Percentiles rank a stretch among this genome's conserved stretches.
Evolutionary conservation across 2,113 vertebrate species (phyloP).

Genomic region (Coturnix japonica): DNA sequence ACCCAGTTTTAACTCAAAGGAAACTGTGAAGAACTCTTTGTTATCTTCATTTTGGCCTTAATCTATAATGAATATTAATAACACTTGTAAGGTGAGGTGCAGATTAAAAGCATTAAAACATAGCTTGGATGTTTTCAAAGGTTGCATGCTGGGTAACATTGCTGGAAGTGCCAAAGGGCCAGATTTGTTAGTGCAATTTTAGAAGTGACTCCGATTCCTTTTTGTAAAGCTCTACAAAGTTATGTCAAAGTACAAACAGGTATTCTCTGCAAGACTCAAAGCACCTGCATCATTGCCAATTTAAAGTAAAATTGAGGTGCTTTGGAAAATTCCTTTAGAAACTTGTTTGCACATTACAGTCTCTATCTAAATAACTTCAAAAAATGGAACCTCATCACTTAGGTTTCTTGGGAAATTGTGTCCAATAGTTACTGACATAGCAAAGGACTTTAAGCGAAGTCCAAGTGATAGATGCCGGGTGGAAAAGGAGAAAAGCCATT

Average conservation of each 20-base stretch:
- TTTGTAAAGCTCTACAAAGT: constrained; percentile 20
- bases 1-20: constrained; percentile 19
- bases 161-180: constrained; percentile 16
- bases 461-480: neutral
- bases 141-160: constrained; percentile 27
- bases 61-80: constrained; percentile 63
- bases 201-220: neutral
- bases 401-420: neutral
- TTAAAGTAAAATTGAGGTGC: neutral
- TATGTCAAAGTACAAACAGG: neutral
- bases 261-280: constrained; percentile 19
- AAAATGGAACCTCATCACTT: neutral
- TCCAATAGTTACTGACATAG: rapidly evolving
- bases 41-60: constrained; percentile 46
- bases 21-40: constrained; percentile 5
- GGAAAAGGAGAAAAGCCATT: neutral
- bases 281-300: neutral
- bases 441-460: neutral
- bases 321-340: neutral
- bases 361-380: neutral
- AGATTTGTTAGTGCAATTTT: constrained; percentile 30
- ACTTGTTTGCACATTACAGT: neutral
- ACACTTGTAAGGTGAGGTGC: constrained; percentile 44
- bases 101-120: constrained; percentile 57
- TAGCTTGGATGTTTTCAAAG: constrained; percentile 36